Percentiles rank a stretch among this genome's conserved stretches.
Conservation (phyloP, 2,888 invertebrate genomes). For the Luperina testacea region DNA sequence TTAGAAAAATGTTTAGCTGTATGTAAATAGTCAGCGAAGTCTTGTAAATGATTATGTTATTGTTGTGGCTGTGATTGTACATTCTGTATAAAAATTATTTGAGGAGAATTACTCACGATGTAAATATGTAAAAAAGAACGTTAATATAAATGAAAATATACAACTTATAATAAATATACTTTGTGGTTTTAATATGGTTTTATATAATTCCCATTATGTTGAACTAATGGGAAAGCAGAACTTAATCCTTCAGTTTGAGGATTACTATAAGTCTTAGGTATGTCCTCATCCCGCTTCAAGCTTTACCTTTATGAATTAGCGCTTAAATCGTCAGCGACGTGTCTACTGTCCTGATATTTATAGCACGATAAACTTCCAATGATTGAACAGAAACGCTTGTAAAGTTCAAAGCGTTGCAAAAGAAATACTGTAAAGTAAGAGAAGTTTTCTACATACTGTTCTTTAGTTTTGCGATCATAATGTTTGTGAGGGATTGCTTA, state of each 20-base stretch:
- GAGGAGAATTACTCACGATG: slow-evolving; percentile 42
- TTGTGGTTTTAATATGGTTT: slow-evolving; percentile 51
- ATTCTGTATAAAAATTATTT: slow-evolving; percentile 43
- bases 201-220: not conserved
- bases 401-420: not conserved
- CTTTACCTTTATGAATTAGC: not conserved
- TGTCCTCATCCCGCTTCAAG: not conserved
- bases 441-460: not conserved
- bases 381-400: not conserved
- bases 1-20: not conserved
- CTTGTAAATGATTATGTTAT: slow-evolving; percentile 39
- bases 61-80: slow-evolving; percentile 59
- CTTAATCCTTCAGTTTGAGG: not conserved
- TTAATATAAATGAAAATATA: slow-evolving; percentile 60
- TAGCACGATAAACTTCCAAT: not conserved
- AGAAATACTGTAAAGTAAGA: not conserved
- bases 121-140: slow-evolving; percentile 61
- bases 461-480: too few species aligned
- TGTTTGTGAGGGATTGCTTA: not conserved
- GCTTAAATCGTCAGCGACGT: not conserved
- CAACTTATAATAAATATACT: slow-evolving; percentile 36
- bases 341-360: not conserved
- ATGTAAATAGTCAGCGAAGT: slow-evolving; percentile 18
- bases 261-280: not conserved
- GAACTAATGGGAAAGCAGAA: not conserved